These are phyloP conservation scores for Urosaurus nigricauda DNA, from an alignment of 2,797 vertebrate genomes.

Conservation along the genomic window DNA sequence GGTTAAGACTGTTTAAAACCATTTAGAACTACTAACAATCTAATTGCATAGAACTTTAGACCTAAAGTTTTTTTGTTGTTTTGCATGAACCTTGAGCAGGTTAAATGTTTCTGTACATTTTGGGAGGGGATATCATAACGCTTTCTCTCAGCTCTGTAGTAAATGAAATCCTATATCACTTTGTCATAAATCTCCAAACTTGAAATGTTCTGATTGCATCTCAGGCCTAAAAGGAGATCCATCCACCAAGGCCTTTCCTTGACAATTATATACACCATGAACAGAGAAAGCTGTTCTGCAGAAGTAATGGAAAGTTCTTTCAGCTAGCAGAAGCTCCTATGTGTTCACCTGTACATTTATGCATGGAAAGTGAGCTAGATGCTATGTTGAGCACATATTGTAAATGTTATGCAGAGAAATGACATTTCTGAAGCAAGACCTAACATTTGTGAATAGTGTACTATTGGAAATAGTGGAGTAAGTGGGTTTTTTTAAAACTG, in stretches of 20 bases:
- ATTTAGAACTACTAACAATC: background rate
- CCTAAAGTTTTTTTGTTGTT: slow-evolving; percentile 1
- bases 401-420: background rate
- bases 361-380: slow-evolving; percentile 44
- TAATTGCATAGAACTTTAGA: slow-evolving; percentile 44
- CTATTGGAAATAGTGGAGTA: slow-evolving; percentile 50
- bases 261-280: background rate
- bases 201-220: background rate
- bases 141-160: background rate
- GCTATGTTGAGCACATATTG: slow-evolving; percentile 50
- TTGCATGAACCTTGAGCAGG: background rate
- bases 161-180: background rate
- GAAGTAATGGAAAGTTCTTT: slow-evolving; percentile 37
- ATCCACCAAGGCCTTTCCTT: slow-evolving; percentile 19
- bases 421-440: slow-evolving; percentile 40
- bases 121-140: background rate
- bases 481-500: slow-evolving; percentile 40
- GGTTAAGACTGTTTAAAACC: background rate
- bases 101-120: background rate
- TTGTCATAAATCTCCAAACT: background rate
- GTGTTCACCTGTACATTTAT: slow-evolving; percentile 64
- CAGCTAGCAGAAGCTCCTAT: slow-evolving; percentile 37
- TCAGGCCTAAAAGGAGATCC: slow-evolving; percentile 22
- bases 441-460: slow-evolving; percentile 56
- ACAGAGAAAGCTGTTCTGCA: slow-evolving; percentile 16